These are phyloP conservation scores for Caenorhabditis brenneri DNA, from an alignment of 1,140 invertebrate species.

Conservation along the genomic window DNA sequence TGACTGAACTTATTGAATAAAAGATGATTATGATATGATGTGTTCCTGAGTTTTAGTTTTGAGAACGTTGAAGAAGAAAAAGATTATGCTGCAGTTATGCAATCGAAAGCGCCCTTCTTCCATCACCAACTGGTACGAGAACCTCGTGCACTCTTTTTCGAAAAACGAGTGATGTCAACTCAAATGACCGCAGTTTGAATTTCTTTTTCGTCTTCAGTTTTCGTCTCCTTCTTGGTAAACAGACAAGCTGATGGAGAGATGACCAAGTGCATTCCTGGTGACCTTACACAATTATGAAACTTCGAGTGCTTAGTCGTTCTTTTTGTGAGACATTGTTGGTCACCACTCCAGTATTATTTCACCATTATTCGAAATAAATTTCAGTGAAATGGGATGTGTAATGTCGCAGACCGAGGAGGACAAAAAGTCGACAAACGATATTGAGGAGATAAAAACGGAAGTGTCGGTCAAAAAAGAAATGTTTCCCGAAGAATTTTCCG, in stretches of 20 bases:
- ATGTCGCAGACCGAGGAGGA: not conserved
- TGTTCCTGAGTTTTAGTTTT: no score
- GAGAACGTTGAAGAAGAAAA: no score
- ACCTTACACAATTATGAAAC: not conserved
- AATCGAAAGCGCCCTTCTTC: no score
- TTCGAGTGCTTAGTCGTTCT: no score
- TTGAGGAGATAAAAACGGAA: not conserved
- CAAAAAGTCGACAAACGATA: not conserved
- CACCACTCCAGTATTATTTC: no score
- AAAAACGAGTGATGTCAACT: not conserved
- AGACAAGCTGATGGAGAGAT: not conserved
- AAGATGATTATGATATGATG: no score
- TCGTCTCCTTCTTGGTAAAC: conserved; percentile 2
- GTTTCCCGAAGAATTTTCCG: not conserved
- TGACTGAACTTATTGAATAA: not conserved
- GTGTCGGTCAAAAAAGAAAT: not conserved
- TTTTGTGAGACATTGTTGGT: no score
- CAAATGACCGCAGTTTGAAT: not conserved
- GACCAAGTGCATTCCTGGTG: no score
- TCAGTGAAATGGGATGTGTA: not conserved
- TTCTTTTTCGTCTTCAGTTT: not conserved
- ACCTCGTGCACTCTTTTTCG: not conserved
- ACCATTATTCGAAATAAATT: no score
- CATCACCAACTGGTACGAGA: no score
- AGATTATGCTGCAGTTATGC: no score